Percentiles rank a stretch among this genome's conserved stretches.
These are phyloP conservation scores for Platyscapa corneri DNA, from an alignment of 1,140 invertebrate species.

Conservation along the genomic window DNA sequence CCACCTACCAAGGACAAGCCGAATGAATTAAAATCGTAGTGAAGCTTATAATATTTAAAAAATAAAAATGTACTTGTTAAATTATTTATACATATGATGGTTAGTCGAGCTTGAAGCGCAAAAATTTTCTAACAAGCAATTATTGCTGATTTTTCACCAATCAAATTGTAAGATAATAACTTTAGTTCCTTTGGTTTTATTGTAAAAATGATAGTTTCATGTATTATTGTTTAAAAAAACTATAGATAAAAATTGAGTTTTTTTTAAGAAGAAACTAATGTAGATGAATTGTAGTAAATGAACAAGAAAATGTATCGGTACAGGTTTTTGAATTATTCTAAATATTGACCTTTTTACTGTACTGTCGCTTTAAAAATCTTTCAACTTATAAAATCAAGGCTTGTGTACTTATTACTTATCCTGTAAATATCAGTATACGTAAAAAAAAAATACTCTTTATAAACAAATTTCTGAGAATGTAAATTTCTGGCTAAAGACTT, in stretches of 20 bases:
- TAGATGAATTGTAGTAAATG: not conserved
- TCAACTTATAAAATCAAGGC: slow-evolving; percentile 11
- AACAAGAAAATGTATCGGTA: not conserved
- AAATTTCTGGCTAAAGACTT: not conserved
- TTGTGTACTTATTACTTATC: slow-evolving; percentile 41
- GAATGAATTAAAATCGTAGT: slow-evolving; percentile 66
- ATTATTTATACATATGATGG: slow-evolving; percentile 30
- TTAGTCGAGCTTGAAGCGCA: slow-evolving; percentile 16
- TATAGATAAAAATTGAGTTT: not conserved
- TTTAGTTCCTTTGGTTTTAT: slow-evolving; percentile 22
- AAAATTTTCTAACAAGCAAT: slow-evolving; percentile 18
- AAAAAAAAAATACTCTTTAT: slow-evolving; percentile 18
- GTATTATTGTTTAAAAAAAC: not conserved
- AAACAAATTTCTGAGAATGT: not conserved
- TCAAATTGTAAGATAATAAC: slow-evolving; percentile 31
- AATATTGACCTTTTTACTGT: slow-evolving; percentile 20
- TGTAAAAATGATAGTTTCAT: not conserved
- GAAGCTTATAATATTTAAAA: slow-evolving; percentile 27
- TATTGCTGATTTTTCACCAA: not conserved
- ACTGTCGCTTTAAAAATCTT: not conserved
- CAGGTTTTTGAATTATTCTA: slow-evolving; percentile 18
- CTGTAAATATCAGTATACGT: slow-evolving; percentile 45
- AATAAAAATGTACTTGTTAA: slow-evolving; percentile 36
- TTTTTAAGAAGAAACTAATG: not conserved
- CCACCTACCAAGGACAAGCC: slow-evolving; percentile 66